A percentile compares a stretch with the other conserved stretches of the same genome.
These are phyloP conservation scores for Noturus placidus DNA, from an alignment of 2,113 vertebrate species.

Conservation along the genomic window DNA sequence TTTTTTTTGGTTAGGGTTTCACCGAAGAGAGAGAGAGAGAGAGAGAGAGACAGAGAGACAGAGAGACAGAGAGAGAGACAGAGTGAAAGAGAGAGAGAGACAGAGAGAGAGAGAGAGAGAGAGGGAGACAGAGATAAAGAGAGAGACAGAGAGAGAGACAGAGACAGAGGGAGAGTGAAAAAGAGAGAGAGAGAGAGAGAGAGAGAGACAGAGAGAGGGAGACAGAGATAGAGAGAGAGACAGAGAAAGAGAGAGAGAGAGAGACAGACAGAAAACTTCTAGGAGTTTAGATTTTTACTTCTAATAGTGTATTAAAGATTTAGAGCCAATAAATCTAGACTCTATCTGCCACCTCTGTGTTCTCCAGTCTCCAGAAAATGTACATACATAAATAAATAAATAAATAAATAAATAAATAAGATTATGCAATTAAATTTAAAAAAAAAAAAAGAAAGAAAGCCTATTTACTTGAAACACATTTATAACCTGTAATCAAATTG, in stretches of 20 bases:
- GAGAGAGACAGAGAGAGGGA: too few species aligned
- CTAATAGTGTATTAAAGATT: not conserved
- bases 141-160: too few species aligned
- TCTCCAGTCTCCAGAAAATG: not conserved
- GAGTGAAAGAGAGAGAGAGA: accelerated
- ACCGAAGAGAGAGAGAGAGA: too few species aligned
- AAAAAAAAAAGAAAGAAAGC: not conserved
- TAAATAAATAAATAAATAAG: too few species aligned
- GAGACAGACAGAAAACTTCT: not conserved
- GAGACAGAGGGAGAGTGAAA: too few species aligned
- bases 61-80: too few species aligned
- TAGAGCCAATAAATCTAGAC: not conserved
- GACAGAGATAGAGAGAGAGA: too few species aligned
- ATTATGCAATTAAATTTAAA: too few species aligned
- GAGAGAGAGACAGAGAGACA: too few species aligned
- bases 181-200: too few species aligned
- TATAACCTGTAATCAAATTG: not conserved
- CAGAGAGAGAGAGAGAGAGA: not conserved
- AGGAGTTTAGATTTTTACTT: not conserved
- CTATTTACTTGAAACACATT: not conserved
- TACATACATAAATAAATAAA: too few species aligned
- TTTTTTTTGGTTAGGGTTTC: not conserved
- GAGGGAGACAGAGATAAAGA: not conserved
- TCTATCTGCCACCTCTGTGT: not conserved
- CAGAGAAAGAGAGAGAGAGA: too few species aligned